These are phyloP conservation scores for Hyposmocoma kahamanoa DNA, from an alignment of 1,140 invertebrate species.

Conservation along the genomic window DNA sequence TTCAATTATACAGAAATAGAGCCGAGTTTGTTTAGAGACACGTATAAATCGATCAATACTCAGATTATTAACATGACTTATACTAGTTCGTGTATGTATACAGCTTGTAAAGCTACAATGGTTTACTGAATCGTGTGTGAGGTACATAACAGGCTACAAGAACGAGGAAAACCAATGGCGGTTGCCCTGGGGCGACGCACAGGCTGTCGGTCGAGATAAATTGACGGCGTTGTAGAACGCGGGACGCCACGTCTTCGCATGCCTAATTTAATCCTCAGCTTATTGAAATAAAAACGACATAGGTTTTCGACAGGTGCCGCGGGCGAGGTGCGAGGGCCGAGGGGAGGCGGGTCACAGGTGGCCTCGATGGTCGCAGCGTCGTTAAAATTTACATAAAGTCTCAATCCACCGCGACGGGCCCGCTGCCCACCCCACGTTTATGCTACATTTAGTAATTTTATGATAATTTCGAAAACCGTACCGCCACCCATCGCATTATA, in stretches of 20 bases:
- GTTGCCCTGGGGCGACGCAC: no score
- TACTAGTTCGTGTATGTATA: not conserved
- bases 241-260: constrained; percentile 39
- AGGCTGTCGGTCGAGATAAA: no score
- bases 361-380: constrained; percentile 68
- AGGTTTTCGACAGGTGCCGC: constrained; percentile 68
- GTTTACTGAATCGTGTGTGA: not conserved
- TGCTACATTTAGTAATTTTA: constrained; percentile 74
- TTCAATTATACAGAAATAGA: no score
- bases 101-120: not conserved
- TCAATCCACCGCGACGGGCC: constrained; percentile 63
- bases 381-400: constrained; percentile 74
- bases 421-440: constrained; percentile 66
- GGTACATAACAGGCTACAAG: constrained; percentile 4
- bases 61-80: constrained; percentile 1
- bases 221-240: no score
- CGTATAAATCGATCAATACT: no score
- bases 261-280: constrained; percentile 69
- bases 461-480: constrained; percentile 70
- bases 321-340: no score
- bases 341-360: constrained; percentile 57
- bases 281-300: constrained; percentile 73
- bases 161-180: constrained; percentile 25
- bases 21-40: no score
- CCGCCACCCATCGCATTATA: constrained; percentile 71